phyloP scores from a whole-genome alignment of 1,140 invertebrate species.

The Drosophila pallidifrons region DNA sequence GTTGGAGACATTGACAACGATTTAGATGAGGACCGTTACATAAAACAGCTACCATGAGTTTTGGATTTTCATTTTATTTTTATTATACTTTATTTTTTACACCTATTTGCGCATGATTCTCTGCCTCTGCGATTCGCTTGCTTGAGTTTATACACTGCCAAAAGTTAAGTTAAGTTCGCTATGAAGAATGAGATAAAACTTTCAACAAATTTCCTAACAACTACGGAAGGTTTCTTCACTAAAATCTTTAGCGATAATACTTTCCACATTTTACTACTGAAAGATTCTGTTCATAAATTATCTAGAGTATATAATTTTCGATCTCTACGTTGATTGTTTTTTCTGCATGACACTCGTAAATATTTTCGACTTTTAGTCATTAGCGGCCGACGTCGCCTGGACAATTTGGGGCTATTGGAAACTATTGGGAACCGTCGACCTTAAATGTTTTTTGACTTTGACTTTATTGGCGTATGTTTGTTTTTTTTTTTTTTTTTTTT shows the following conservation, averaged over 20 bases:
- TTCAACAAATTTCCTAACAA: no score
- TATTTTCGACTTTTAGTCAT: constrained; percentile 42
- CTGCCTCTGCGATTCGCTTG: not conserved
- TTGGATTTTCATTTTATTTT: constrained; percentile 26
- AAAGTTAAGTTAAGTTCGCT: no score
- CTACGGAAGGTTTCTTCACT: no score
- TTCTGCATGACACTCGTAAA: constrained; percentile 53
- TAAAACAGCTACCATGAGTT: constrained; percentile 48
- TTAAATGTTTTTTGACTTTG: constrained; percentile 79
- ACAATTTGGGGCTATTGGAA: constrained; percentile 1
- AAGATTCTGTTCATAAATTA: not conserved
- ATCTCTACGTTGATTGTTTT: not conserved
- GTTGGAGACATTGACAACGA: constrained; percentile 41
- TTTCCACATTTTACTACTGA: no score
- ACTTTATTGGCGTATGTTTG: constrained; percentile 41
- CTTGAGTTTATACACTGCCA: not conserved
- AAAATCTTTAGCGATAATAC: no score
- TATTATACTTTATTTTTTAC: not conserved
- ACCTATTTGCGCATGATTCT: constrained; percentile 3
- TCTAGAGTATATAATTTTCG: not conserved
- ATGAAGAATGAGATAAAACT: no score
- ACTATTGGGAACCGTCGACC: constrained; percentile 54
- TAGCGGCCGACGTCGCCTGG: constrained; percentile 9
- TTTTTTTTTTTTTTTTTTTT: not conserved
- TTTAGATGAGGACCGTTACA: constrained; percentile 73